phyloP scores from a whole-genome alignment of 1,140 invertebrate genomes.

The Sesamia nonagrioides region DNA sequence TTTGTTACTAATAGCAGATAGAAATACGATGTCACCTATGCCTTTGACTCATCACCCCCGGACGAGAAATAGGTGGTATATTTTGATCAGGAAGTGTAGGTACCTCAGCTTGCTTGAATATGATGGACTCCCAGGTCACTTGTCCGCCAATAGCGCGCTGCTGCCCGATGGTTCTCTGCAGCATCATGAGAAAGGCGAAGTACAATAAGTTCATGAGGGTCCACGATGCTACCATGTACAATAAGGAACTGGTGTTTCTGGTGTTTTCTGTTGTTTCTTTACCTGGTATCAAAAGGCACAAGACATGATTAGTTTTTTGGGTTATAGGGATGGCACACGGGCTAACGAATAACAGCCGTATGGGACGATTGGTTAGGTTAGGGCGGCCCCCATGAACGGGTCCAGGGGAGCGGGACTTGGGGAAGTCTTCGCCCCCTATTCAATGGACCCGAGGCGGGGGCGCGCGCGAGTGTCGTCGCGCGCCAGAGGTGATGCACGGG shows the following conservation, averaged over 20 bases:
- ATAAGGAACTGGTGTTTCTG: slow-evolving; percentile 53
- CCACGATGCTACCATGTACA: slow-evolving; percentile 69
- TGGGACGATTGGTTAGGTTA: too few species aligned
- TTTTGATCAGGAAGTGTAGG: not conserved
- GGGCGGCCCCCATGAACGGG: too few species aligned
- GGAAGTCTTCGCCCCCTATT: too few species aligned
- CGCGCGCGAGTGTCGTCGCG: too few species aligned
- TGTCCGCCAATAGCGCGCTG: slow-evolving; percentile 72
- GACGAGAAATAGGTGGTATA: too few species aligned
- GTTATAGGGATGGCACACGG: too few species aligned
- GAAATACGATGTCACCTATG: too few species aligned
- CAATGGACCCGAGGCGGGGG: too few species aligned
- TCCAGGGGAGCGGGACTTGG: too few species aligned
- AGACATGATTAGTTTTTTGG: not conserved
- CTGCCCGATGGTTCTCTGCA: slow-evolving; percentile 73
- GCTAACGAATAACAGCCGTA: too few species aligned
- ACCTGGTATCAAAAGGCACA: not conserved
- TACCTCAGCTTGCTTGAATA: slow-evolving; percentile 75
- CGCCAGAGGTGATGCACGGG: too few species aligned
- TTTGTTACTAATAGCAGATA: not conserved
- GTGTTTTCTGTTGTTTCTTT: not conserved
- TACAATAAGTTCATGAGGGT: slow-evolving; percentile 69
- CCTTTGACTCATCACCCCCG: too few species aligned
- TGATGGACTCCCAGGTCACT: slow-evolving; percentile 75
- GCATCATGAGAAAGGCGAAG: slow-evolving; percentile 72